phyloP scores from a whole-genome alignment of 2,888 invertebrate genomes.

The Polyommatus icarus region DNA sequence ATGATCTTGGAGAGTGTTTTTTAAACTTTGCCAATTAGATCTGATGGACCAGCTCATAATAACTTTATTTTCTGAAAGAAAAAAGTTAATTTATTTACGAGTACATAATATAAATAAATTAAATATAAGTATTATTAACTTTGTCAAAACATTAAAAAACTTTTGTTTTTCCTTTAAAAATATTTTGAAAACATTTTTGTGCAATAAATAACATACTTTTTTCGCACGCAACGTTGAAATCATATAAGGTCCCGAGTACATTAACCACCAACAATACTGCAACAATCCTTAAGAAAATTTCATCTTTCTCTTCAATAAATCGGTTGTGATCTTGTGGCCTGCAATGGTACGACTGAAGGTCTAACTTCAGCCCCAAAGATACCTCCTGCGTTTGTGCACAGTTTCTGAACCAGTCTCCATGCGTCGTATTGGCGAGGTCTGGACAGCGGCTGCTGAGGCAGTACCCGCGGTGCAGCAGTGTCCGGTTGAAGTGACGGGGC shows the following conservation, averaged over 20 bases:
- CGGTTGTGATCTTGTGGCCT: slow-evolving; percentile 41
- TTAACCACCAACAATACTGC: slow-evolving; percentile 48
- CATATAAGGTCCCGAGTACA: slow-evolving; percentile 53
- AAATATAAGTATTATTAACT: too few relatives aligned
- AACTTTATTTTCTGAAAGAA: slow-evolving; percentile 49
- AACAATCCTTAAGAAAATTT: slow-evolving; percentile 46
- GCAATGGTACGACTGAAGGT: slow-evolving; percentile 50
- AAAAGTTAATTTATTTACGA: neutral
- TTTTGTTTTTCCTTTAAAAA: too few relatives aligned
- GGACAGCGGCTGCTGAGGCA: slow-evolving; percentile 55
- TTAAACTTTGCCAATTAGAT: slow-evolving; percentile 57
- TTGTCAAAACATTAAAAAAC: too few relatives aligned
- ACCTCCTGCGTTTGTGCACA: slow-evolving; percentile 34
- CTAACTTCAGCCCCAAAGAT: slow-evolving; percentile 41
- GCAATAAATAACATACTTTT: neutral
- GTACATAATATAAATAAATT: neutral
- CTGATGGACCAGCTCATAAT: slow-evolving; percentile 56
- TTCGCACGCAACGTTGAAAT: slow-evolving; percentile 36
- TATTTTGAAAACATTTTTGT: neutral
- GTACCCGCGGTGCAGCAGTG: slow-evolving; percentile 61
- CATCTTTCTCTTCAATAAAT: slow-evolving; percentile 41
- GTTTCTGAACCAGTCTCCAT: slow-evolving; percentile 57
- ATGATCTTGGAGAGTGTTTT: slow-evolving; percentile 46
- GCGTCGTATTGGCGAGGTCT: slow-evolving; percentile 46
- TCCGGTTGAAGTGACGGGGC: slow-evolving; percentile 57